A percentile compares a stretch with the other conserved stretches of the same genome.
phyloP scores from a whole-genome alignment of 2,113 vertebrate species.

The Murina feae region DNA sequence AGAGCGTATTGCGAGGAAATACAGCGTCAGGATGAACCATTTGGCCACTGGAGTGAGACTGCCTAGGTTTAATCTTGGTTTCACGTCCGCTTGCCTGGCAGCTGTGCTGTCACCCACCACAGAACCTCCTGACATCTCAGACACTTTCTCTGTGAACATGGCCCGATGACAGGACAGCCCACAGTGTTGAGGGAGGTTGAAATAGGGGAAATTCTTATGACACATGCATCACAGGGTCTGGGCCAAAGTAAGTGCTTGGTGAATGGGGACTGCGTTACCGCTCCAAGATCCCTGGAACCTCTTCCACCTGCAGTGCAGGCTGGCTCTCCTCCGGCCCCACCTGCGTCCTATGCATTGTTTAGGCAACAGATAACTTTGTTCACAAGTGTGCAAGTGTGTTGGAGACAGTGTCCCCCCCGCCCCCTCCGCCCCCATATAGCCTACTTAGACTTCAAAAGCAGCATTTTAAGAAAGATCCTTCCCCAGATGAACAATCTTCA shows the following conservation, averaged over 20 bases:
- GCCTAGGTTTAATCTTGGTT: not conserved
- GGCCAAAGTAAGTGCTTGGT: not conserved
- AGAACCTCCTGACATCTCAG: not conserved
- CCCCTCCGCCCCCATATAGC: not conserved
- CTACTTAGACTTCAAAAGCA: not conserved
- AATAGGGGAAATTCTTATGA: not conserved
- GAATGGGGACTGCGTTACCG: rapidly evolving
- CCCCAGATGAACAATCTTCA: not conserved
- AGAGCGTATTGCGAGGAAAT: not conserved
- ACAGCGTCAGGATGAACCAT: not conserved
- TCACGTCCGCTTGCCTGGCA: not conserved
- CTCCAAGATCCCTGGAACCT: rapidly evolving
- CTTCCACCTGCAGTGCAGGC: not conserved
- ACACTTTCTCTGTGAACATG: not conserved
- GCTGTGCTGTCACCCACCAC: not conserved
- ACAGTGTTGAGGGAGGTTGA: not conserved
- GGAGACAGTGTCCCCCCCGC: not conserved
- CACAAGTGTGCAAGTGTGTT: not conserved
- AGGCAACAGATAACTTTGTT: not conserved
- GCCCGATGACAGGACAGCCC: not conserved
- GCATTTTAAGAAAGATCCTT: not conserved
- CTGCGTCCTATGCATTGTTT: not conserved
- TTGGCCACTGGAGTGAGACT: not conserved
- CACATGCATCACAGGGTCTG: not conserved
- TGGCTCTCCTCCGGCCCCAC: rapidly evolving